Conservation (phyloP, 2,113 vertebrate species). For the Engystomops pustulosus region DNA sequence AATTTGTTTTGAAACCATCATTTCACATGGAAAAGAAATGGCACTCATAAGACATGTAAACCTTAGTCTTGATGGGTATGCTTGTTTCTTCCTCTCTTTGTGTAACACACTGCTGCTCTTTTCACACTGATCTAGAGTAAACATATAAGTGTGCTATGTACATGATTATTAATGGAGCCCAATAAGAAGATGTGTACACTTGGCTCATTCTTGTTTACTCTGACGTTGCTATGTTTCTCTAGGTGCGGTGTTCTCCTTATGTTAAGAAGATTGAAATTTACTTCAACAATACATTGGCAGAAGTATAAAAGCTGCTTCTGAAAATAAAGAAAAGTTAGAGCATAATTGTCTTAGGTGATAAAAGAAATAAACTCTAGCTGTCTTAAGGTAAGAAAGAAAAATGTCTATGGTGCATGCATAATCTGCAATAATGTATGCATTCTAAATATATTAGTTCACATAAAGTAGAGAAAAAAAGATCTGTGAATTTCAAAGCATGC, state of each 20-base stretch:
- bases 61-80: neutral
- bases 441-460: no score
- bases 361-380: neutral
- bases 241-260: slow-evolving; percentile 16
- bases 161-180: slow-evolving; percentile 32
- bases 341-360: neutral
- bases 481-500: no score
- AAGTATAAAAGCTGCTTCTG: neutral
- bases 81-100: neutral
- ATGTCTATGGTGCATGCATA: no score
- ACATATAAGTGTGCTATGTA: slow-evolving; percentile 50
- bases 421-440: no score
- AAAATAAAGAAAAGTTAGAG: no score
- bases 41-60: neutral
- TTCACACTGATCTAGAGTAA: slow-evolving; percentile 37
- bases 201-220: slow-evolving; percentile 50
- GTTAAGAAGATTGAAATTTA: neutral
- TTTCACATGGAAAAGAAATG: neutral
- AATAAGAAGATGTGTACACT: slow-evolving; percentile 42
- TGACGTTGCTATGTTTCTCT: slow-evolving; percentile 46
- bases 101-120: slow-evolving; percentile 52
- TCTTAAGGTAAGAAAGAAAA: no score
- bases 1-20: slow-evolving; percentile 12
- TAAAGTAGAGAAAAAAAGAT: no score
- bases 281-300: neutral